Percentiles rank a stretch among this genome's conserved stretches.
These are phyloP conservation scores for Parambassis ranga DNA, from an alignment of 2,797 vertebrate genomes.

Conservation along the genomic window DNA sequence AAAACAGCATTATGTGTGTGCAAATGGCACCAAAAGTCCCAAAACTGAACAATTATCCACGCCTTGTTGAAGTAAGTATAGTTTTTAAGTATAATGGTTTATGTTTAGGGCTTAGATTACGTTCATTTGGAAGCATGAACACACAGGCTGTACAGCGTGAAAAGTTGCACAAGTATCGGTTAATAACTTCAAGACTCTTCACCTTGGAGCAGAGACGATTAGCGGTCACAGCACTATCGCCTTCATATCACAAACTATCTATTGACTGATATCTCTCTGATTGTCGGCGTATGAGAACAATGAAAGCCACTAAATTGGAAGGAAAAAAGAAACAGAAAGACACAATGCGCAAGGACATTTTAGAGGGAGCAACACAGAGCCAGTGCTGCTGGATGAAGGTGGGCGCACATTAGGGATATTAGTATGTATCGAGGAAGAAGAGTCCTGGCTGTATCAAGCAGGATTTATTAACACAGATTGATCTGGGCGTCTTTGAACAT, in stretches of 20 bases:
- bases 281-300: conserved; percentile 37
- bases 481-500: conserved; percentile 75
- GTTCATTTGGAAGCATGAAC: too few relatives aligned
- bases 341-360: conserved; percentile 39
- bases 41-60: too few relatives aligned
- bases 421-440: conserved; percentile 49
- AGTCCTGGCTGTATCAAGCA: conserved; percentile 50
- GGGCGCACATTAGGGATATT: conserved; percentile 54
- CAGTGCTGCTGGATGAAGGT: conserved; percentile 24
- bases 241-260: conserved; percentile 41
- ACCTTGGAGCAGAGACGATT: conserved; percentile 46
- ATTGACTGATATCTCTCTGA: conserved; percentile 48
- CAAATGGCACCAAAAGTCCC: too few relatives aligned
- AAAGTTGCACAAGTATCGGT: too few relatives aligned
- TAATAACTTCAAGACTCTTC: too few relatives aligned
- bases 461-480: conserved; percentile 72
- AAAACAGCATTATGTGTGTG: too few relatives aligned
- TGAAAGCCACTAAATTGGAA: conserved; percentile 49
- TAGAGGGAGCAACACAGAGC: conserved; percentile 5
- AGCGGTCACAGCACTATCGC: conserved; percentile 34
- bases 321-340: conserved; percentile 8
- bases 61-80: too few relatives aligned
- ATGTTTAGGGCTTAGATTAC: too few relatives aligned
- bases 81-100: too few relatives aligned
- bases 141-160: neutral